phyloP scores from a whole-genome alignment of 2,797 vertebrate species.

The Coreius guichenoti region DNA sequence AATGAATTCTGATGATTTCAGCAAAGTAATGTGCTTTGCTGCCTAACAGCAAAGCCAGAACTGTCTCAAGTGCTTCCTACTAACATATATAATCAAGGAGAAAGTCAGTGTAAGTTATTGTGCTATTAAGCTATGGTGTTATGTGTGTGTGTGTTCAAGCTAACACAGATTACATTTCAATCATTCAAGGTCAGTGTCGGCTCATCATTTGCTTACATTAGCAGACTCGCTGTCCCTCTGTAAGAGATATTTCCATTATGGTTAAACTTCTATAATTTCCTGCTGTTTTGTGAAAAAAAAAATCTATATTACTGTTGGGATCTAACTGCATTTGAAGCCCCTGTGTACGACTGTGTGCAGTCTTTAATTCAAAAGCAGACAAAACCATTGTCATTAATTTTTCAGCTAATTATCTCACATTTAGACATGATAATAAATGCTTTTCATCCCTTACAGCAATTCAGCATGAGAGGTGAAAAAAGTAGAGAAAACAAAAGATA shows the following conservation, averaged over 20 bases:
- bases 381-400: slow-evolving; percentile 15
- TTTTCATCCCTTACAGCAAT: slow-evolving; percentile 17
- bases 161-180: slow-evolving; percentile 34
- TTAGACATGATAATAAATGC: too few relatives aligned
- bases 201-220: slow-evolving; percentile 40
- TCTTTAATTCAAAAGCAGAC: slow-evolving; percentile 18
- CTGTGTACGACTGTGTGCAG: not conserved
- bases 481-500: slow-evolving; percentile 1
- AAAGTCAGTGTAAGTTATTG: not conserved
- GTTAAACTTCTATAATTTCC: slow-evolving; percentile 16
- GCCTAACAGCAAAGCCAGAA: not conserved
- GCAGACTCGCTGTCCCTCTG: slow-evolving; percentile 34
- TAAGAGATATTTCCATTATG: slow-evolving; percentile 23
- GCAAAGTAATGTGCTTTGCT: slow-evolving; percentile 16
- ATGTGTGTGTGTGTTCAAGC: slow-evolving; percentile 14
- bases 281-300: not conserved
- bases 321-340: not conserved
- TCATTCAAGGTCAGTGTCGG: slow-evolving; percentile 36
- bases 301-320: not conserved
- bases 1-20: slow-evolving; percentile 1
- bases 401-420: slow-evolving; percentile 36
- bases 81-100: slow-evolving; percentile 2
- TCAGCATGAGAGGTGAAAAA: slow-evolving; percentile 24
- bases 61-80: slow-evolving; percentile 18
- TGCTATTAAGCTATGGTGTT: slow-evolving; percentile 9